Conservation (phyloP, 1,140 invertebrate genomes). For the Laodelphax striatellus region DNA sequence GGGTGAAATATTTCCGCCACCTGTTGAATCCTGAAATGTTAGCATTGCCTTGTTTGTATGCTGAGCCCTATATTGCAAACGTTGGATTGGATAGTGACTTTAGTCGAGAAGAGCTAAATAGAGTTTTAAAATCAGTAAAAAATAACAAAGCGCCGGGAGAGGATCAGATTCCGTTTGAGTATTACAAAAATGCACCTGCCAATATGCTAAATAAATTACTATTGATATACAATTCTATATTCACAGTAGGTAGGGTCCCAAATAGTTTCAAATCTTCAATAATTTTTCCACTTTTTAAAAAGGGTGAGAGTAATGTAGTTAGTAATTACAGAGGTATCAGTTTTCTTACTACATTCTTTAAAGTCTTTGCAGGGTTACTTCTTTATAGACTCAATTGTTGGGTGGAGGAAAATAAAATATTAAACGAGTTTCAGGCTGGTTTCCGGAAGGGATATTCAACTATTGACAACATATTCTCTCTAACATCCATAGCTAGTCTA, state of each 20-base stretch:
- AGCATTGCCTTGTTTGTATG: background rate
- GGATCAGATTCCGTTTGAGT: background rate
- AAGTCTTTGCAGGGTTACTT: slow-evolving; percentile 22
- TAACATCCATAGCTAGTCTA: background rate
- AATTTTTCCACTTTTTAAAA: slow-evolving; percentile 13
- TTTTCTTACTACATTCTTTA: slow-evolving; percentile 17
- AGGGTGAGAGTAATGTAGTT: slow-evolving; percentile 13
- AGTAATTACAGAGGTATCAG: slow-evolving; percentile 20
- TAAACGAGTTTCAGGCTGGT: slow-evolving; percentile 21
- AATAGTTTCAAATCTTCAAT: background rate
- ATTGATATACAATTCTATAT: background rate
- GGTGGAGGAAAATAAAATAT: slow-evolving; percentile 13
- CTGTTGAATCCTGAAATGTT: background rate
- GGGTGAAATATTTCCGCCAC: background rate
- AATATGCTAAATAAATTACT: background rate
- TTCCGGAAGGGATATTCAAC: slow-evolving; percentile 5
- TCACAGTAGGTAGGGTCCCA: slow-evolving; percentile 4
- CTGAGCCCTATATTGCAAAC: background rate
- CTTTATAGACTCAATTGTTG: slow-evolving; percentile 14
- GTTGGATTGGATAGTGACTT: background rate
- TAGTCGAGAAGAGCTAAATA: background rate
- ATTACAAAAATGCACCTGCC: background rate
- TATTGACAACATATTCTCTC: too few species aligned
- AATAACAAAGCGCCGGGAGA: background rate
- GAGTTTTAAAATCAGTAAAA: background rate